Conservation (phyloP, 2,113 vertebrate species). For the Pterocles gutturalis region DNA sequence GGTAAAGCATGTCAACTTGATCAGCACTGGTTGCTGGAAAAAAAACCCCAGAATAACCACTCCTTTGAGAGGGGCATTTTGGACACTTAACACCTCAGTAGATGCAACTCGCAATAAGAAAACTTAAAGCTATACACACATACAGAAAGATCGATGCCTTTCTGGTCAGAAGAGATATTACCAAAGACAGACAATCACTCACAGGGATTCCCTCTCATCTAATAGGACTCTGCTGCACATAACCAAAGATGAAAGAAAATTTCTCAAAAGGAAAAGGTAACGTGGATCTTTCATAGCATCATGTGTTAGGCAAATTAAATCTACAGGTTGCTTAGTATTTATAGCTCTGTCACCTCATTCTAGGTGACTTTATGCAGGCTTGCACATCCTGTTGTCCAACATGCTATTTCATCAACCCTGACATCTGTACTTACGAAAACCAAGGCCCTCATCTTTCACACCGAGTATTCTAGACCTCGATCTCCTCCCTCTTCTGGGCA, state of each 20-base stretch:
- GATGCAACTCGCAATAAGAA: background rate
- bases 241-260: background rate
- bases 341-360: background rate
- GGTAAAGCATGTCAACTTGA: background rate
- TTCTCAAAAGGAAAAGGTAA: background rate
- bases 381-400: background rate
- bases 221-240: background rate
- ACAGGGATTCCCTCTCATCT: background rate
- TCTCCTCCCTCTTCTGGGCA: background rate
- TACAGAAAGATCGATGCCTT: background rate
- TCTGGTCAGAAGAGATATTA: background rate
- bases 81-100: background rate
- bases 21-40: background rate
- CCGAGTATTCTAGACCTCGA: background rate
- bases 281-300: background rate
- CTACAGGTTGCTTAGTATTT: background rate
- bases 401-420: background rate
- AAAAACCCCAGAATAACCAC: background rate
- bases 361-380: background rate
- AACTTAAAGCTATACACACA: background rate
- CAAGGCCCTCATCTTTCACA: background rate
- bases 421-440: background rate
- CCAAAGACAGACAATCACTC: background rate
- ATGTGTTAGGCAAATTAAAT: background rate
- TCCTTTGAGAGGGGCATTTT: background rate